phyloP scores from a whole-genome alignment of 2,113 vertebrate genomes.

The Canis aureus region DNA sequence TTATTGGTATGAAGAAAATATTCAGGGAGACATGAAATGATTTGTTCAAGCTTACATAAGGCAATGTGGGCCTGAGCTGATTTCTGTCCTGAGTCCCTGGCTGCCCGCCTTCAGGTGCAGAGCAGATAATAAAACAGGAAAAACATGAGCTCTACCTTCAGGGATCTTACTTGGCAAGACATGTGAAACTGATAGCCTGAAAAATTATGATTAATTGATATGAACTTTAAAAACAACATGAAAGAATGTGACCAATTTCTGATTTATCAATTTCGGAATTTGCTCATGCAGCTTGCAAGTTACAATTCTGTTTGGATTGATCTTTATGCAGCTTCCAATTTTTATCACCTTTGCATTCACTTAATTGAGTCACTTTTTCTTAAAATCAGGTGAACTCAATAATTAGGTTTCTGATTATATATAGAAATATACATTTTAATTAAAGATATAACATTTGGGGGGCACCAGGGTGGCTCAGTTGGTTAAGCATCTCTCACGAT shows the following conservation, averaged over 20 bases:
- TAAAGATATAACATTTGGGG: not conserved
- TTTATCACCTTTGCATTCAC: not conserved
- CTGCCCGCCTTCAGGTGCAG: not conserved
- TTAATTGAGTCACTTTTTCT: not conserved
- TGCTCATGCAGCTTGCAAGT: not conserved
- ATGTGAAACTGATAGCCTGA: not conserved
- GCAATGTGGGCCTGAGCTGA: not conserved
- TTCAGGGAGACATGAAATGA: not conserved
- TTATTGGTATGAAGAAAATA: not conserved
- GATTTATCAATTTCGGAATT: not conserved
- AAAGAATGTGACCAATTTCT: not conserved
- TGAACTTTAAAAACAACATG: not conserved
- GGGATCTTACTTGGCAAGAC: not conserved
- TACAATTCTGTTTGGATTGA: not conserved
- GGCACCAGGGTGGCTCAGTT: too few species aligned
- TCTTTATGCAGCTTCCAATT: not conserved
- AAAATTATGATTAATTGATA: not conserved
- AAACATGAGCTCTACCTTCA: not conserved
- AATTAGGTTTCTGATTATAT: not conserved
- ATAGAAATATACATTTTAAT: not conserved
- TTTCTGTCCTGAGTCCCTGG: not conserved
- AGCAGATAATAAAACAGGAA: not conserved
- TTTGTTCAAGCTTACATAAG: not conserved
- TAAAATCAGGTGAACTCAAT: not conserved
- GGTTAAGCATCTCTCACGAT: too few species aligned